phyloP scores from a whole-genome alignment of 2,888 invertebrate genomes.

The Pristionchus fissidentatus region DNA sequence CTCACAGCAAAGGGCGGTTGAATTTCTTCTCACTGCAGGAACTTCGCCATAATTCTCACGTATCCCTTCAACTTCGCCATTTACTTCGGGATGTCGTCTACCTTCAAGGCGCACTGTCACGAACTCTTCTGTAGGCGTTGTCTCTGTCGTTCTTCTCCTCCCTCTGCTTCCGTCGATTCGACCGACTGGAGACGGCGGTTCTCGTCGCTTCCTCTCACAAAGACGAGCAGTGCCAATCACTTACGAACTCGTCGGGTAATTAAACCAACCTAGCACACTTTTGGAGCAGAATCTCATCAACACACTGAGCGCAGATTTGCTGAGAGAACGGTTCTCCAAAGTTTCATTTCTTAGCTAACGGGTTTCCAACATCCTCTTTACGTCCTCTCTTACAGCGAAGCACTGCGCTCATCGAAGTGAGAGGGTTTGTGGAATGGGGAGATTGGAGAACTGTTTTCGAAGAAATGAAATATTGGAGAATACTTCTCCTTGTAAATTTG shows the following conservation, averaged over 20 bases:
- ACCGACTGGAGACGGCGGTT: constrained; percentile 29
- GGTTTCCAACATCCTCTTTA: not conserved
- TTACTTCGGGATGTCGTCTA: constrained; percentile 93
- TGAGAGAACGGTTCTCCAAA: too few relatives aligned
- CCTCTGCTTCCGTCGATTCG: constrained; percentile 22
- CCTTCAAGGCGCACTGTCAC: constrained; percentile 81
- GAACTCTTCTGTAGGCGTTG: not conserved
- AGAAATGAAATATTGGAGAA: too few relatives aligned
- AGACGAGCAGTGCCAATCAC: not conserved
- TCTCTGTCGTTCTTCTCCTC: not conserved
- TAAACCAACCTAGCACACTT: too few relatives aligned
- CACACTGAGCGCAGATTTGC: too few relatives aligned
- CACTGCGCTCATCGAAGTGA: too few relatives aligned
- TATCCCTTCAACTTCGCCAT: constrained; percentile 92
- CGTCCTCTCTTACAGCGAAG: not conserved
- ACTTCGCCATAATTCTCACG: constrained; percentile 90
- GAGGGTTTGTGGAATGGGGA: too few relatives aligned
- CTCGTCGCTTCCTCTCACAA: not conserved
- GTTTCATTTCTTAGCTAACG: not conserved
- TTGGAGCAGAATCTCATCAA: not conserved
- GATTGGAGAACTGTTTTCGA: too few relatives aligned
- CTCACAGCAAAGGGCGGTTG: not conserved
- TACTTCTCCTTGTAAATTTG: too few relatives aligned
- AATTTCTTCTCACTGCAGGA: constrained; percentile 81
- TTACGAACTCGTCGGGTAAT: not conserved